Base-by-base conservation (phyloP, 2,888 invertebrate species). In the Celastrina argiolus region DNA sequence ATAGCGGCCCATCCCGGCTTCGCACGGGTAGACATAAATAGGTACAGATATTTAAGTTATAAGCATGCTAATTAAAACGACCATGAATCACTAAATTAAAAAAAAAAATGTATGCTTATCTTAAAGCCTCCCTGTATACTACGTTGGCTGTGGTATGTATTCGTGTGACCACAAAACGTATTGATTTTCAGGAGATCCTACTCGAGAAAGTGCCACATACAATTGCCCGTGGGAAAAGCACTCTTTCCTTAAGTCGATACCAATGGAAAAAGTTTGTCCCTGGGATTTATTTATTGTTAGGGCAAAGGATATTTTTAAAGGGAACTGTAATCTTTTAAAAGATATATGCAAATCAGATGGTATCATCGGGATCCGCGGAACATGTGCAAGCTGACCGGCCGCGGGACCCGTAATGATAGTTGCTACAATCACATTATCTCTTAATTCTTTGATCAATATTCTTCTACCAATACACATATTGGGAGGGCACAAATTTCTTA, bases 401-500 rank as follows among this genome's bases (percentile, higher is more conserved):
- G 70, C 72, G 8, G 69, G 69, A 56, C 70, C 71, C 61, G 72
- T 74, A 66, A 75, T 70, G 66, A 74, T 74, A 0, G 56, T 74
- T 36, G 73, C 72, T 69, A 73, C 73, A 7, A 70, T 75, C 51
- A 74, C 63, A 70, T 75, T 74, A 14, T 73, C 70, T 22, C 68
- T 71, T 26, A 75, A 63, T 59, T 73, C 72, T 56, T 74, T 73
- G 31, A 76, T 64, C 36, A 69, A 64, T 2, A 68, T 65, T 26
- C 64, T 69, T 2, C 68, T 71, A n/a, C 68, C 68, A 67, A 69
- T 68, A 31, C 71, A 68, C 68, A 71, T 64, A 34, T 61, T 69
- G 3, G 68, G 69, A 39, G 68, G 69, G 63, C 67, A 67, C 42
- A 71, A 69, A 67, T 69, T 69, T 45, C 28, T 28, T 5, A 1